Base-by-base conservation (phyloP, 2,888 invertebrate genomes). In the Mesoligia furuncula region DNA sequence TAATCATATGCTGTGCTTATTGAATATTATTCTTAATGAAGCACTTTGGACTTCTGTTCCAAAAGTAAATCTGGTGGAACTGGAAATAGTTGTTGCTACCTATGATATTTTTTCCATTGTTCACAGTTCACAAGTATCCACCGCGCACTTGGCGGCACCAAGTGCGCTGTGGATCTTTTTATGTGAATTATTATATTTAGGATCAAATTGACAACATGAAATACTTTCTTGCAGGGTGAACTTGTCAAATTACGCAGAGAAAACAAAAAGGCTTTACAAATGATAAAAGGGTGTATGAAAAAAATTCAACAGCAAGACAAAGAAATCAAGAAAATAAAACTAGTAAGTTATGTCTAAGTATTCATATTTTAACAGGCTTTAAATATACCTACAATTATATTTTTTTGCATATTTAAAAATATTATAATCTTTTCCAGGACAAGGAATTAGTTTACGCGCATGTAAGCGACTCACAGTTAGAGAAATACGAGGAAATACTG, bases 261-360 rank as follows among this genome's bases (percentile, higher is more conserved):
- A 84, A 95, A 97, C 85, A 94, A 95, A 65, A 97, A 97, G 88
- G 97, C 97, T 6, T 91, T 97, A 67, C 96, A 97, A 88, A 96
- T 97, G 95, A 97, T 97, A 72, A 97, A 97, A 92, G 97, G 96
- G 51, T 97, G 97, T 83, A 95, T 97, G 95, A 96, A 97, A 80
- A 97, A 97, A 86, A 97, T 97, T 86, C 95, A 97, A 81, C 96
- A 97, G 83, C 94, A 97, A 87, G 96, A 97, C 83, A 96, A 96
- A 77, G 96, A 96, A 91, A 95, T 96, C 0, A 96, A 95, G 80
- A 96, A 95, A 90, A 90, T 95, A 15, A 96, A 95, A 93, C 88
- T 96, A 92, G 96, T 96, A 90, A 83, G 88, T 75, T 42, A 17
- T 45, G 8, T 7, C 45, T 45, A 36, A 36, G 20, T n/a, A 62